A percentile compares a stretch with the other conserved stretches of the same genome.
Conservation (phyloP, 2,888 invertebrate genomes). For the Pterostichus niger region DNA sequence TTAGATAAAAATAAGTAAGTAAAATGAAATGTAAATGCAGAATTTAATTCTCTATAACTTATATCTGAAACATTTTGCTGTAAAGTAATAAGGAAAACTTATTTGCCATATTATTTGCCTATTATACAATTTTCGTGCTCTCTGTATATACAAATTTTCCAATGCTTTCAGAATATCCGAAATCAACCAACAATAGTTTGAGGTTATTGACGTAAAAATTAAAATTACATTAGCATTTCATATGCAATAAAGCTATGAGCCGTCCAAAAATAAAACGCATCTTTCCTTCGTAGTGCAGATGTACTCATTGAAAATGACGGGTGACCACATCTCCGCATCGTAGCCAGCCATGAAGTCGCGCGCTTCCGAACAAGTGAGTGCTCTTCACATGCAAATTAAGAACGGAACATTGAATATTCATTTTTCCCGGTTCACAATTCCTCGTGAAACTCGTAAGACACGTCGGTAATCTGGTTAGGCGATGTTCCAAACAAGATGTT, state of each 20-base stretch:
- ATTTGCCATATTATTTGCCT: too few species aligned
- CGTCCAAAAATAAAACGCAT: not conserved
- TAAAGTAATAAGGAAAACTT: too few species aligned
- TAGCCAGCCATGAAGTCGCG: constrained; percentile 39
- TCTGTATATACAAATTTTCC: too few species aligned
- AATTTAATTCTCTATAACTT: too few species aligned
- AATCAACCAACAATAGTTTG: too few species aligned
- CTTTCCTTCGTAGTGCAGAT: not conserved
- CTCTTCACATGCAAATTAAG: constrained; percentile 66
- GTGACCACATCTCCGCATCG: constrained; percentile 24
- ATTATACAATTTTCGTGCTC: too few species aligned
- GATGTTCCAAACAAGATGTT: constrained; percentile 56
- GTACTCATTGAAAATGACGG: constrained; percentile 13
- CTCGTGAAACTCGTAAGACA: constrained; percentile 55
- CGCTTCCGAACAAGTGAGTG: constrained; percentile 42
- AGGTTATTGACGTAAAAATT: too few species aligned
- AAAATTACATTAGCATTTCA: constrained; percentile 2
- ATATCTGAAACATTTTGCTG: too few species aligned
- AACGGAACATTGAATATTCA: constrained; percentile 66
- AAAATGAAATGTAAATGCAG: too few species aligned
- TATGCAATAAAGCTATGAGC: not conserved
- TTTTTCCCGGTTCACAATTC: constrained; percentile 54
- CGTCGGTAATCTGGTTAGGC: constrained; percentile 55
- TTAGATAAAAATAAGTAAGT: too few species aligned
- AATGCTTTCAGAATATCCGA: too few species aligned